Base-by-base conservation (phyloP, 2,888 invertebrate genomes). In the Meta bourneti region DNA sequence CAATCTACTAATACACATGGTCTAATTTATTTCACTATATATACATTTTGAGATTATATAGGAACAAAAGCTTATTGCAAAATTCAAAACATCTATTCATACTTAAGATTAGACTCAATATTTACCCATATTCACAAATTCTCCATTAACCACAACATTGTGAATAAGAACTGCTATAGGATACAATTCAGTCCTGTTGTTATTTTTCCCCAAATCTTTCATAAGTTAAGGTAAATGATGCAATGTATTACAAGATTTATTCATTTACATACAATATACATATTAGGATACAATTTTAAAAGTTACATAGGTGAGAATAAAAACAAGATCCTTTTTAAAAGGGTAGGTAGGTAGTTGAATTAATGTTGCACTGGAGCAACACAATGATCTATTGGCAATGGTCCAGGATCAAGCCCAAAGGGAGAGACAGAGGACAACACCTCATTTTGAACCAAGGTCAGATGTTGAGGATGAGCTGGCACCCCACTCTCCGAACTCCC, bases 161-260 rank as follows among this genome's bases (percentile, higher is more conserved):
- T 94, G 95, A 52, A 96, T 95, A 20, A 96, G 94, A 74, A 96
- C 94, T 9, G 97, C 96, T 51, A 96, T 94, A 1, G 96, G 95
- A 93, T 96, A 96, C 81, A 96, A 94, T 93, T 95, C 94, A 72
- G 94, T 94, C 82, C 94, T 95, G n/a, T 94, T 95, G 78, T 94
- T 94, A 19, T 95, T 94, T 80, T 94, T 94, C 94, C 95, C 96
- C 51, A 92, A 88, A 95, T 94, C 88, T 96, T 94, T 94, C 95
- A 96, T 34, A 96, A 95, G 93, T 96, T 96, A 93, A 92, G 89
- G 80, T 72, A 74, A 61, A n/a, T 88, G 80, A 84, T 7, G 51
- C 4, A 87, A 69, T 6, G 9, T 34, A 34, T 34, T 34, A 1
- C 34, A 34, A 4, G 4, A 34, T 34, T 34, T 4, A 34, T 34